phyloP scores from a whole-genome alignment of 35 echinoderm and acorn worm genomes.

The Diadema setosum region DNA sequence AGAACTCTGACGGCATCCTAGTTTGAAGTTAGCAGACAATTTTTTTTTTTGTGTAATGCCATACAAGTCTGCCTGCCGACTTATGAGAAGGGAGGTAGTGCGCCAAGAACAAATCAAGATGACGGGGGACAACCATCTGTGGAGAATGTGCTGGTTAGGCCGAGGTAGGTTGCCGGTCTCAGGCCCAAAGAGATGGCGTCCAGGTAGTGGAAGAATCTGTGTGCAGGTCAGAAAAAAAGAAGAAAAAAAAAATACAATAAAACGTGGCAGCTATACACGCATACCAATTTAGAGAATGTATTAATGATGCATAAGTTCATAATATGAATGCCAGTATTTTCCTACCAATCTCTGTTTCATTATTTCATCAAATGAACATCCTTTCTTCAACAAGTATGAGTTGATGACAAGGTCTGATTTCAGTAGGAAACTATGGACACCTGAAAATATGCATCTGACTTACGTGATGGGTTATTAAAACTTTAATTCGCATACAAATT shows the following conservation, averaged over 20 bases:
- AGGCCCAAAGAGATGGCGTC: slow-evolving; percentile 57
- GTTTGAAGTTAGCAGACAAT: background rate
- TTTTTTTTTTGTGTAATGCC: too few species aligned
- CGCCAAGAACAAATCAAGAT: background rate
- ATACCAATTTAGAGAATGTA: background rate
- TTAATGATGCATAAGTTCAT: background rate
- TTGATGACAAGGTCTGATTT: too few species aligned
- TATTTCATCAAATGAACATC: background rate
- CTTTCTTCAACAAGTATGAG: background rate
- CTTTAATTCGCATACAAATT: too few species aligned
- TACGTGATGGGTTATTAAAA: too few species aligned
- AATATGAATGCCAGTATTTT: background rate
- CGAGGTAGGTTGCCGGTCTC: slow-evolving; percentile 13
- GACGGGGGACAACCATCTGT: background rate
- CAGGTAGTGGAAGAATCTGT: slow-evolving; percentile 75
- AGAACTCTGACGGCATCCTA: background rate
- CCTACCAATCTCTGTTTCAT: background rate
- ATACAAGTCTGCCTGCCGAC: background rate
- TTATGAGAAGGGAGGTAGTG: background rate
- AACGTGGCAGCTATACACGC: background rate
- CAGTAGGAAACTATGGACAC: too few species aligned
- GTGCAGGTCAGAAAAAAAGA: background rate
- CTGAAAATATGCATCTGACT: too few species aligned
- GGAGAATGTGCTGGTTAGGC: slow-evolving; percentile 26
- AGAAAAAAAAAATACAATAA: background rate